These are phyloP conservation scores for Tinea pellionella DNA, from an alignment of 2,888 invertebrate genomes.

Conservation along the genomic window DNA sequence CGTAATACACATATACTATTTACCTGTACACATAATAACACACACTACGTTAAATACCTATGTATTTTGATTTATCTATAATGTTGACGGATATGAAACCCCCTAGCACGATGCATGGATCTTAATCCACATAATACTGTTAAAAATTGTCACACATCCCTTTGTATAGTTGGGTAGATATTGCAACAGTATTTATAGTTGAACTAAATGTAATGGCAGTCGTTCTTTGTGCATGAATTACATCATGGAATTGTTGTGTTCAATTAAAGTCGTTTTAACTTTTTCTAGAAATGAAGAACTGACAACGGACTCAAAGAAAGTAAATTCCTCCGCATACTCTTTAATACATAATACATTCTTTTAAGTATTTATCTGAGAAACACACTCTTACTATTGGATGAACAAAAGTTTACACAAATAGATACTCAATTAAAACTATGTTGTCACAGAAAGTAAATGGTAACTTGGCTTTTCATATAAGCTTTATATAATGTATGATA, in stretches of 20 bases:
- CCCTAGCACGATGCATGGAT: slow-evolving; percentile 13
- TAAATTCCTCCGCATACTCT: background rate
- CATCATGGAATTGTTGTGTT: background rate
- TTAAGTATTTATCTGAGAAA: too few species aligned
- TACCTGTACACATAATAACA: too few species aligned
- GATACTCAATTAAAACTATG: background rate
- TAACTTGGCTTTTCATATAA: too few species aligned
- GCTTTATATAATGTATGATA: background rate
- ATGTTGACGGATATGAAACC: background rate
- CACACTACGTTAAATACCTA: too few species aligned
- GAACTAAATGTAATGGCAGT: background rate
- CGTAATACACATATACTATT: too few species aligned
- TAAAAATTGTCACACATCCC: background rate
- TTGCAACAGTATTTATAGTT: background rate
- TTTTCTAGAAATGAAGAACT: background rate
- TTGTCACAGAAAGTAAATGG: background rate
- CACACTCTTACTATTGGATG: too few species aligned
- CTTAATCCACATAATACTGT: background rate
- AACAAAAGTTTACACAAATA: background rate
- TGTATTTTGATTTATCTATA: too few species aligned
- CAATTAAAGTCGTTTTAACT: background rate
- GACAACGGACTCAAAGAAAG: background rate
- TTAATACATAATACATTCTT: too few species aligned
- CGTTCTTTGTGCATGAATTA: background rate
- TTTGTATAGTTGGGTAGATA: background rate